phyloP scores from a whole-genome alignment of 2,888 invertebrate species.

The Thelaira solivaga region DNA sequence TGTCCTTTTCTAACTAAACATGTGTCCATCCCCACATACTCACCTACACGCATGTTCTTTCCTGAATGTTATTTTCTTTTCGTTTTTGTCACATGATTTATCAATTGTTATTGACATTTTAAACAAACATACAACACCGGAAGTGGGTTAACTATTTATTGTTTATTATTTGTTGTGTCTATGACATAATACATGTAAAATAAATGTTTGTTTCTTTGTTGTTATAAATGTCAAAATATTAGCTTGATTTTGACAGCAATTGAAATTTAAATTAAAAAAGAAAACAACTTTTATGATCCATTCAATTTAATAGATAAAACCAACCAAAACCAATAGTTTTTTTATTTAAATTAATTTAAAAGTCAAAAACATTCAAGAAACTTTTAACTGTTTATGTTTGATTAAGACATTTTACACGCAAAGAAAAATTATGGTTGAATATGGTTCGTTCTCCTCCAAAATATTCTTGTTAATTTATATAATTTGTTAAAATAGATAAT shows the following conservation, averaged over 20 bases:
- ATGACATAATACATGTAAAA: neutral
- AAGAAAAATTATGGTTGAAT: no score
- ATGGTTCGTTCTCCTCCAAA: no score
- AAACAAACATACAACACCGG: conserved; percentile 65
- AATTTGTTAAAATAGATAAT: no score
- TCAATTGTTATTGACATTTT: conserved; percentile 64
- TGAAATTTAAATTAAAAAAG: neutral
- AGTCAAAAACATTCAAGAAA: neutral
- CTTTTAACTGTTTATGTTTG: no score
- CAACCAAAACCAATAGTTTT: no score
- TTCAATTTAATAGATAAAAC: neutral
- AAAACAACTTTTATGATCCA: neutral
- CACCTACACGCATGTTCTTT: neutral
- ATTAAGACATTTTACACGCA: no score
- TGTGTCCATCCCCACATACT: neutral
- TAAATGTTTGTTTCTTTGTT: conserved; percentile 29
- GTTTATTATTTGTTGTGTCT: neutral
- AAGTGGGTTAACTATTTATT: conserved; percentile 41
- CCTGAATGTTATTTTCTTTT: conserved; percentile 32
- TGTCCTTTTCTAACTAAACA: no score
- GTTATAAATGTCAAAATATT: conserved; percentile 26
- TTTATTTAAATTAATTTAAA: conserved; percentile 10
- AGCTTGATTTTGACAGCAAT: conserved; percentile 4
- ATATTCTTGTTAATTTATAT: no score
- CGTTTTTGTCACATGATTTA: conserved; percentile 50